phyloP scores from a whole-genome alignment of 2,888 invertebrate species.

The Pardosa pseudoannulata region DNA sequence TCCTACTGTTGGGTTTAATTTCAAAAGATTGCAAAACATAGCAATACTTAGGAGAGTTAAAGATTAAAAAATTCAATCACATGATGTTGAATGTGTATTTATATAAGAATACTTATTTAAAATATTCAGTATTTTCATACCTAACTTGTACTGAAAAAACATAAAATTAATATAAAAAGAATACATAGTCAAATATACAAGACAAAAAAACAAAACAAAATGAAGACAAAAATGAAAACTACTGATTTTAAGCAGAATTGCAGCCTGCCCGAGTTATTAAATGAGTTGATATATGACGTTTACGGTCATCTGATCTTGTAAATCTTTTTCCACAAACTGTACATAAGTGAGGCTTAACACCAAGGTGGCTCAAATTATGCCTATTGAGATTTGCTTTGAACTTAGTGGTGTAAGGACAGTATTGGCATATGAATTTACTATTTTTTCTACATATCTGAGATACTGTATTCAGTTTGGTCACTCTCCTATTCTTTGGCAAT shows the following conservation, averaged over 20 bases:
- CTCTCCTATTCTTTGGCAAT: background rate
- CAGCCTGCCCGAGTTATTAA: background rate
- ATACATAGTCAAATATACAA: no score
- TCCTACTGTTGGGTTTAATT: no score
- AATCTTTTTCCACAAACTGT: constrained; percentile 14
- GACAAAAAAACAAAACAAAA: no score
- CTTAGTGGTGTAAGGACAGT: constrained; percentile 14
- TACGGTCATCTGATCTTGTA: constrained; percentile 8
- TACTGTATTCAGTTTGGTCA: background rate
- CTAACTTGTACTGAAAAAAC: no score
- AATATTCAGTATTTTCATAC: no score
- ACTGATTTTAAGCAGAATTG: background rate
- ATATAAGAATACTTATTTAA: no score
- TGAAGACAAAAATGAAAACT: no score
- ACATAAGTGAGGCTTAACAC: constrained; percentile 11
- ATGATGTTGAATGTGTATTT: no score
- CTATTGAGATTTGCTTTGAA: constrained; percentile 15
- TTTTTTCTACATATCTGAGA: background rate
- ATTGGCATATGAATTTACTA: constrained; percentile 4
- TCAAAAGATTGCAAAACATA: no score
- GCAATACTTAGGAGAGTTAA: no score
- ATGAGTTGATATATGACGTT: constrained; percentile 8
- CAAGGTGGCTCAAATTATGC: constrained; percentile 1
- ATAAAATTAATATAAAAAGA: no score
- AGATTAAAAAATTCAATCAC: no score